Base-by-base conservation (phyloP, 2,113 vertebrate species). In the Chaetodon auriga region DNA sequence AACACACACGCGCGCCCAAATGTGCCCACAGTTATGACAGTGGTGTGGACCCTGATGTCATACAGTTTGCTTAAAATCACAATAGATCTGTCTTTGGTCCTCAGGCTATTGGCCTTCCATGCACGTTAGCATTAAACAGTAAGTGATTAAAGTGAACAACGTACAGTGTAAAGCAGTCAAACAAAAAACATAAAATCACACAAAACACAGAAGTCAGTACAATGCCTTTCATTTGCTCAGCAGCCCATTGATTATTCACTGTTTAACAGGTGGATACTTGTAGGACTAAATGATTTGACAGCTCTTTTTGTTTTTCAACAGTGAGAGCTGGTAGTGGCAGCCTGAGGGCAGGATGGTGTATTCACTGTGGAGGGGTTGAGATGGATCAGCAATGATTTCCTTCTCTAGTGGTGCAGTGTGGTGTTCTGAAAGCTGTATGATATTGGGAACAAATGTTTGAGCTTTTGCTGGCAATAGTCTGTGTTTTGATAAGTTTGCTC, bases 261-360 rank as follows among this genome's bases (percentile, higher is more conserved):
- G 62, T 80, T 35, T 35, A 41, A 21, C 35, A 69, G 23, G 57
- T 65, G 48, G 21, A 48, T 72, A 10, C 35, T 43, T 65, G 45
- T 43, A 10, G 23, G 66, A 80, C 75, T 65, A 46, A 64, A 74
- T 75, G n/a, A 75, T 62, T 19, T 51, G 45, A 75, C 38, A 43
- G 30, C 12, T 63, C 43, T 60, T 36, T 46, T 57, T 54, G 19
- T 70, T 65, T 30, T 25, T 54, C 35, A 45, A 18, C 16, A 70
- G 51, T 62, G 54, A 41, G 36, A 54, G 45, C 51, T 82, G 36
- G 14, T 21, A n/a, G 57, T 58, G 19, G 68, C 25, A n/a, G 38
- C 30, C 54, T 71, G 58, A 48, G 43, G 70, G 38, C 53, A 75
- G 65, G 54, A 65, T 13, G 78, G 5, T 38, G 54, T 46, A 66